phyloP scores from a whole-genome alignment of 2,888 invertebrate species.

The Ametastegia equiseti region DNA sequence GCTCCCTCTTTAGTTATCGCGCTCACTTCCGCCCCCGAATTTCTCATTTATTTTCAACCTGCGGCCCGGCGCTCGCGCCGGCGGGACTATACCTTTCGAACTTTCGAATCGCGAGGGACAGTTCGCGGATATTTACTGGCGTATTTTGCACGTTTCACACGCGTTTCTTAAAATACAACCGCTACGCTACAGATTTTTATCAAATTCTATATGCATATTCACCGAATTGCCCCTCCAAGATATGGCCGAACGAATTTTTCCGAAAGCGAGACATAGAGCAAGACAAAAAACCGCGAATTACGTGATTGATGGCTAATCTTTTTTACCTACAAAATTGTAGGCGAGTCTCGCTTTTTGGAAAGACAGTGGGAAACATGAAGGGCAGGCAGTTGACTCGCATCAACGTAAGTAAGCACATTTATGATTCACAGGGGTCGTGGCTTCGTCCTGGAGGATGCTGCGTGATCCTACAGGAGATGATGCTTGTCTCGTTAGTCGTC shows the following conservation, averaged over 20 bases:
- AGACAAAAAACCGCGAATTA: neutral
- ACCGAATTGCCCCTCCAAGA: neutral
- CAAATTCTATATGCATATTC: constrained; percentile 32
- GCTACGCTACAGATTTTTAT: constrained; percentile 1
- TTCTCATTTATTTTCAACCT: constrained; percentile 39
- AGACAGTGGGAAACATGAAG: neutral
- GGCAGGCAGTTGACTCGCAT: neutral
- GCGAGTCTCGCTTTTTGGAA: neutral
- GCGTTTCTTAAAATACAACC: constrained; percentile 8
- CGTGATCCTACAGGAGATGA: constrained; percentile 51
- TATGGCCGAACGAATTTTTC: neutral
- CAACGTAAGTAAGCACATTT: constrained; percentile 26
- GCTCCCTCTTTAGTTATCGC: constrained; percentile 15
- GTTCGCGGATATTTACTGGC: constrained; percentile 33
- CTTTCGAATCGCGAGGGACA: constrained; percentile 42
- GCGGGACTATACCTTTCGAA: constrained; percentile 11
- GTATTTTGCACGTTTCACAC: constrained; percentile 36
- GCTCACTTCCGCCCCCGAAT: constrained; percentile 28
- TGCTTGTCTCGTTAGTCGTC: constrained; percentile 65
- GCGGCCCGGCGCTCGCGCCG: neutral
- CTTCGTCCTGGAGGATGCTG: constrained; percentile 14
- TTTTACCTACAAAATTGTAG: neutral
- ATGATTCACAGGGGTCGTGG: constrained; percentile 1
- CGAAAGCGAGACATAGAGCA: neutral
- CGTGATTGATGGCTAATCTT: constrained; percentile 28